Evolutionary conservation across 2,113 vertebrate species (phyloP).

Genomic region (Colistium nudipinnis): DNA sequence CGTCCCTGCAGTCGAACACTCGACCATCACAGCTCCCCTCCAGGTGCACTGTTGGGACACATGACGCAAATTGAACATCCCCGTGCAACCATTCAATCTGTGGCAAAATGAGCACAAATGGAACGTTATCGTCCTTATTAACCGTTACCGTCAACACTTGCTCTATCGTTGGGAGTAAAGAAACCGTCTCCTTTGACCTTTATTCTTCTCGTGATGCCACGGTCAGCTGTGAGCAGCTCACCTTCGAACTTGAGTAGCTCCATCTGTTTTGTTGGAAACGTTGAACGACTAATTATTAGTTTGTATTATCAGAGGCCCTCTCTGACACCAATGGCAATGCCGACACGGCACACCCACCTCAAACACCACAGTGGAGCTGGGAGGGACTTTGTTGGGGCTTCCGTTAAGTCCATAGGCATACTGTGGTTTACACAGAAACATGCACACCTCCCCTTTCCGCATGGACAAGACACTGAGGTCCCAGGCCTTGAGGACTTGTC

Average conservation of each 20-base stretch:
- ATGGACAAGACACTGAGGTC: conserved; percentile 92
- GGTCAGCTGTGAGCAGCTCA: conserved; percentile 90
- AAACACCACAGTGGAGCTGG: conserved; percentile 89
- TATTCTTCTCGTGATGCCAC: conserved; percentile 92
- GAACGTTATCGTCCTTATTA: neutral
- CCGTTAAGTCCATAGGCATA: conserved; percentile 91
- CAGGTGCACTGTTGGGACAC: conserved; percentile 86
- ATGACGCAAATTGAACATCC: neutral
- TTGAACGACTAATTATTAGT: too few species aligned
- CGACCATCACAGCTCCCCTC: conserved; percentile 84
- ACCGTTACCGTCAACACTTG: conserved; percentile 87
- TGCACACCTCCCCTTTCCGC: conserved; percentile 92
- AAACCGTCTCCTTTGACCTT: conserved; percentile 93
- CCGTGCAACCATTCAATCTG: neutral
- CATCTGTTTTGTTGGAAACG: conserved; percentile 78
- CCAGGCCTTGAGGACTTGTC: conserved; percentile 96
- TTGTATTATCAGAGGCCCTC: neutral
- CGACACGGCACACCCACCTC: conserved; percentile 76
- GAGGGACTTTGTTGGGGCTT: conserved; percentile 91
- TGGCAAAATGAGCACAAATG: neutral
- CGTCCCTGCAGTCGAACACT: conserved; percentile 89
- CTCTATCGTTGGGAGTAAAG: conserved; percentile 91
- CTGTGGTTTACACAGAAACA: conserved; percentile 89
- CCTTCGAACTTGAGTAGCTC: conserved; percentile 94
- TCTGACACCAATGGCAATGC: conserved; percentile 14